A percentile compares a stretch with the other conserved stretches of the same genome.
Evolutionary conservation across 2,113 vertebrate species (phyloP).

Genomic region (Seriola rivoliana): DNA sequence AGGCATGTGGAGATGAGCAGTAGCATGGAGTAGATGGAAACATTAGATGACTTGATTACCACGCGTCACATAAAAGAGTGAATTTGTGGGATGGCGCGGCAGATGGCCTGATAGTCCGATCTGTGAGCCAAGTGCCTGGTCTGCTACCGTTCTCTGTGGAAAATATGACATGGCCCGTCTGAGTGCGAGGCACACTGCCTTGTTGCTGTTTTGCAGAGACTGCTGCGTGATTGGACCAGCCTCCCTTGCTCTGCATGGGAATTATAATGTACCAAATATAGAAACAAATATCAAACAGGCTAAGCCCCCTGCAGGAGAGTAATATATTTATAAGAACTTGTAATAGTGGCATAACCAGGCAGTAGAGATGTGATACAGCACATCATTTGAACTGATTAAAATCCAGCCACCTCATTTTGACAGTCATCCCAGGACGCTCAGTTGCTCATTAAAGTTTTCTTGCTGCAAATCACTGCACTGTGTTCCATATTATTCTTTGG

Average conservation of each 20-base stretch:
- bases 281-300: slow-evolving; percentile 56
- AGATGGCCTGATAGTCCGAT: slow-evolving; percentile 68
- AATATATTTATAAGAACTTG: slow-evolving; percentile 42
- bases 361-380: slow-evolving; percentile 8
- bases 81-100: slow-evolving; percentile 53
- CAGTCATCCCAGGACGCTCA: slow-evolving; percentile 24
- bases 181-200: slow-evolving; percentile 26
- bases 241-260: slow-evolving; percentile 42
- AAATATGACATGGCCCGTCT: slow-evolving; percentile 66
- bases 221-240: slow-evolving; percentile 39
- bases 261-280: slow-evolving; percentile 69
- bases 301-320: slow-evolving; percentile 43
- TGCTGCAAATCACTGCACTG: not conserved
- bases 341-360: slow-evolving; percentile 16
- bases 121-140: slow-evolving; percentile 63
- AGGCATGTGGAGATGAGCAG: slow-evolving; percentile 48
- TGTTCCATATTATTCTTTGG: slow-evolving; percentile 19
- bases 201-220: slow-evolving; percentile 54
- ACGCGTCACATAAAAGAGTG: slow-evolving; percentile 51
- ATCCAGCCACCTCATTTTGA: slow-evolving; percentile 26
- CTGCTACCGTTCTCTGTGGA: slow-evolving; percentile 56
- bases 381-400: slow-evolving; percentile 45
- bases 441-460: slow-evolving; percentile 36
- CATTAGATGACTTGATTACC: slow-evolving; percentile 67
- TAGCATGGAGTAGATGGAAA: slow-evolving; percentile 48